Evolutionary conservation across 2,888 invertebrate genomes (phyloP).

Genomic region (Bombylius discolor): DNA sequence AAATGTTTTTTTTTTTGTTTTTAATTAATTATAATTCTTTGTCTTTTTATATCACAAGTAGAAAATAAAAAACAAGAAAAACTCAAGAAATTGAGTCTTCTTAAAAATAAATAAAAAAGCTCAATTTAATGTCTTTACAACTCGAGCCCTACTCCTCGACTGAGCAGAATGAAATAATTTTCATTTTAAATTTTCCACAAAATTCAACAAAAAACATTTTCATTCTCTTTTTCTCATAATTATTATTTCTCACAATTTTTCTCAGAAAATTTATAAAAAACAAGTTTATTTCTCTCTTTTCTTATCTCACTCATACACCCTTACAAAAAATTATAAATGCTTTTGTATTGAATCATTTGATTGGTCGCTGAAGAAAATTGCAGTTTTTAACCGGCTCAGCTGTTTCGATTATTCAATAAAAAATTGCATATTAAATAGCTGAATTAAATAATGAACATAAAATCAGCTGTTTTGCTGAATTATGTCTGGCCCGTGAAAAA

Average conservation of each 20-base stretch:
- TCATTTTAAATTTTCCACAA: too few species aligned
- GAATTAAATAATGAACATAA: not conserved
- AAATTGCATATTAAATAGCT: too few species aligned
- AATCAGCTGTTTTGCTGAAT: not conserved
- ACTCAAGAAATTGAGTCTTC: not conserved
- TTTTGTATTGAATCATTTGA: not conserved
- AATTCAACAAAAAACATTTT: too few species aligned
- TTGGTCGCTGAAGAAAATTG: slow-evolving; percentile 2
- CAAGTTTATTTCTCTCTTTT: too few species aligned
- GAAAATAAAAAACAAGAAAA: not conserved
- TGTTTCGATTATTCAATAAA: not conserved
- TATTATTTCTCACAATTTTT: too few species aligned
- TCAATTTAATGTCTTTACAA: not conserved
- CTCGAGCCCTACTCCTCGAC: slow-evolving; percentile 7
- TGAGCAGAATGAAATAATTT: not conserved
- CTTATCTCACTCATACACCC: not conserved
- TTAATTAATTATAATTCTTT: not conserved
- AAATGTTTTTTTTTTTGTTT: not conserved
- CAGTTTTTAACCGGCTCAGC: not conserved
- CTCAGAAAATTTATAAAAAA: not conserved
- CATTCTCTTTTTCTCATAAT: too few species aligned
- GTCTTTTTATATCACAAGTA: not conserved
- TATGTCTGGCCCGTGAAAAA: not conserved
- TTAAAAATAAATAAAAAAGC: too few species aligned
- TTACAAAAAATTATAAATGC: not conserved